Percentiles rank a stretch among this genome's conserved stretches.
Evolutionary conservation across 2,797 vertebrate species (phyloP).

Genomic region (Botia almorhae): DNA sequence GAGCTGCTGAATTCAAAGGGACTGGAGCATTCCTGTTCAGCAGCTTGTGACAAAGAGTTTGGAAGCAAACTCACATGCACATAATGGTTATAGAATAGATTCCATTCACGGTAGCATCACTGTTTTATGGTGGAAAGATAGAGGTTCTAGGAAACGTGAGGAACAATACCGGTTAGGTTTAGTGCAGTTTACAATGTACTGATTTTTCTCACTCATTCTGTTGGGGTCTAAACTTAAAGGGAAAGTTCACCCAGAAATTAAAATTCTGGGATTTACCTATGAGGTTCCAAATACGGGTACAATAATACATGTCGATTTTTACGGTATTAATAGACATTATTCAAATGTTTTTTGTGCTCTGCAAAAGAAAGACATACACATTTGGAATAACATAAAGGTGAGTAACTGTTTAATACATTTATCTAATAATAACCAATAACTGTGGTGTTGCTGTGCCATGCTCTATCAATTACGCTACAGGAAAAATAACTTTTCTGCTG

Average conservation of each 20-base stretch:
- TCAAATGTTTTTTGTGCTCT: neutral
- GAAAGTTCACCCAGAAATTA: neutral
- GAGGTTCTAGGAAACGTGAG: slow-evolving; percentile 7
- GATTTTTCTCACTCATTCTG: neutral
- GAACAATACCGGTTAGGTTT: slow-evolving; percentile 19
- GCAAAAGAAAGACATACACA: too few relatives aligned
- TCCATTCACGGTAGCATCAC: slow-evolving; percentile 70
- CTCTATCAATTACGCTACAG: neutral
- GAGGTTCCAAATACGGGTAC: too few relatives aligned
- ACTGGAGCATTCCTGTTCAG: slow-evolving; percentile 77
- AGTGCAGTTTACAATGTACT: neutral
- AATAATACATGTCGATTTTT: neutral
- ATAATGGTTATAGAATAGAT: slow-evolving; percentile 75
- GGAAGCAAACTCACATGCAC: slow-evolving; percentile 76
- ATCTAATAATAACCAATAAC: neutral
- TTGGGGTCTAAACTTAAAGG: neutral
- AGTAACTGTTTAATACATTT: too few relatives aligned
- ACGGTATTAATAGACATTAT: neutral
- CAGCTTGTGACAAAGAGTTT: slow-evolving; percentile 76
- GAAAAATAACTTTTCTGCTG: neutral
- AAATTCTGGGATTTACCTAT: too few relatives aligned
- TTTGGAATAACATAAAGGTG: too few relatives aligned
- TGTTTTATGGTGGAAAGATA: slow-evolving; percentile 55
- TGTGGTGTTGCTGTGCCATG: neutral
- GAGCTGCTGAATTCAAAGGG: slow-evolving; percentile 71